phyloP scores from a whole-genome alignment of 2,888 invertebrate species.

The Drosophila rubida region DNA sequence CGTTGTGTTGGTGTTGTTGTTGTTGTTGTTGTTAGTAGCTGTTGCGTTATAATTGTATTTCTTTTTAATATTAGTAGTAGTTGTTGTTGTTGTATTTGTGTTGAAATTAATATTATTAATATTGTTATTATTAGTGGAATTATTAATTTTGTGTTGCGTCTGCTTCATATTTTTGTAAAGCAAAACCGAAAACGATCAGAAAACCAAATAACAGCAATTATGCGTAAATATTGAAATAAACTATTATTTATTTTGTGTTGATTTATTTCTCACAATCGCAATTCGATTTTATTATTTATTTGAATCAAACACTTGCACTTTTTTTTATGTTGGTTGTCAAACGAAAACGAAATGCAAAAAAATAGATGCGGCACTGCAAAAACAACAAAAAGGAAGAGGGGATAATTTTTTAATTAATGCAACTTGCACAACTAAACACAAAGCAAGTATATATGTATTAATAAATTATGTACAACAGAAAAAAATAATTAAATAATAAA shows the following conservation, averaged over 20 bases:
- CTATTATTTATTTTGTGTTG: conserved; percentile 18
- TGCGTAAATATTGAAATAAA: background rate
- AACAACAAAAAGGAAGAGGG: conserved; percentile 31
- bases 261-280: conserved; percentile 26
- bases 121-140: conserved; percentile 63
- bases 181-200: conserved; percentile 36
- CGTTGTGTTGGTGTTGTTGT: conserved; percentile 31
- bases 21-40: conserved; percentile 39
- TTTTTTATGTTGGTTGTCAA: conserved; percentile 31
- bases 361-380: conserved; percentile 49
- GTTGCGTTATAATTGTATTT: conserved; percentile 56
- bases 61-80: conserved; percentile 56
- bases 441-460: conserved; percentile 15
- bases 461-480: background rate
- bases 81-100: conserved; percentile 53
- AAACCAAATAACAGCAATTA: conserved; percentile 19
- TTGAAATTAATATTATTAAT: conserved; percentile 63
- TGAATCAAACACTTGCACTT: conserved; percentile 29
- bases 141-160: conserved; percentile 69
- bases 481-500: conserved; percentile 7
- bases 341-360: conserved; percentile 51
- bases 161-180: conserved; percentile 80
- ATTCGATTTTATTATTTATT: conserved; percentile 12
- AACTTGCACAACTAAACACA: conserved; percentile 19
- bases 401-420: conserved; percentile 28